Evolutionary conservation across 2,113 vertebrate species (phyloP), one percentile per base, ranked within the genome.

Genomic region (Oreochromis aureus): DNA sequence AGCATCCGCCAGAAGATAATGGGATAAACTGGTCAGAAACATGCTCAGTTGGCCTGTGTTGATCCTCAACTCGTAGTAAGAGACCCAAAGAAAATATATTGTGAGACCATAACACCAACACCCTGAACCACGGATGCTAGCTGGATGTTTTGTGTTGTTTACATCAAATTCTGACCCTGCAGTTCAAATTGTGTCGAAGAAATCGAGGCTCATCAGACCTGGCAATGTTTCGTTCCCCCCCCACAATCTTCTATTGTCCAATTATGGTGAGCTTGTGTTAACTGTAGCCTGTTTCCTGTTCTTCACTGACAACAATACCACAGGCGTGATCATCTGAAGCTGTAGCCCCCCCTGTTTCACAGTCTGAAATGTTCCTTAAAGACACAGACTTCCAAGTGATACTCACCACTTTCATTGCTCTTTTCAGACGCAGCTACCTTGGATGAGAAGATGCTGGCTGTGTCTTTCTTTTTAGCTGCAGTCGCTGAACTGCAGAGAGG

Each of bases 331-430:
- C 63, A 4, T 44, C 19, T 71, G 36, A 39, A 41, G 63, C 36
- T 71, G 63, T 22, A 24, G 3, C 5, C 27, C n/a, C 63, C 0
- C 66, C 36, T 1, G 36, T 0, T 0, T 16, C 39, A 48, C 46
- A 6, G 66, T 16, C 36, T 10, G 66, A 24, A 44, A 8, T 16
- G 34, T 41, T 44, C 39, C 39, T 71, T 39, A 71, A 44, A 71
- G 66, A 71, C 39, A 78, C 24, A 19, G 24, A 7, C 34, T 11
- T n/a, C 3, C 27, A 46, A 8, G 63, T 7, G 3, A 7, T 22
- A 91, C 97, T 96, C 95, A 99, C 98, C 98, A 11, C 96, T 96
- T 90, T 99, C 98, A 83, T 98, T 97, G 82, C 96, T 97, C 93
- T 98, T 98, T 92, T 98, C 98, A 46, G 94, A 95, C 84, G 97